phyloP scores from a whole-genome alignment of 2,797 vertebrate species.

The Prionace glauca region DNA sequence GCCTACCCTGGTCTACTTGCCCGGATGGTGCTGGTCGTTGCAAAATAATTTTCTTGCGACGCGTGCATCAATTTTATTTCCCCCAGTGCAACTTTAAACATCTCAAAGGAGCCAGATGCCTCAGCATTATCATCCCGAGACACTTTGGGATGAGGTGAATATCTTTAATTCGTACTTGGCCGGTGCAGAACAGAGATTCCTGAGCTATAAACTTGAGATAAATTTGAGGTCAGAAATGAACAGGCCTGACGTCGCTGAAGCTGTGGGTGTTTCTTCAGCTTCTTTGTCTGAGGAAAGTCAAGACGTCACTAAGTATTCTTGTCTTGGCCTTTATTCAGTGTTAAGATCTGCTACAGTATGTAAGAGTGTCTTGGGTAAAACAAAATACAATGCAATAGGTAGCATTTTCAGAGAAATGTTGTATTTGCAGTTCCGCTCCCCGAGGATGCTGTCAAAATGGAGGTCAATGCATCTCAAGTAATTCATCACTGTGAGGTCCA shows the following conservation, averaged over 20 bases:
- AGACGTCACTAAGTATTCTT: neutral
- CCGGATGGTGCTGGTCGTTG: neutral
- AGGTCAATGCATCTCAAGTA: neutral
- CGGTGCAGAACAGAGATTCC: neutral
- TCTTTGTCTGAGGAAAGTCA: neutral
- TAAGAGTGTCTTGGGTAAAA: neutral
- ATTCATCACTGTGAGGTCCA: neutral
- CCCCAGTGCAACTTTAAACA: neutral
- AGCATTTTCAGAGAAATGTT: neutral
- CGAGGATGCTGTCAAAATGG: neutral
- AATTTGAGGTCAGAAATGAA: neutral
- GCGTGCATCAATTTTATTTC: neutral
- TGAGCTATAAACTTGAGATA: neutral
- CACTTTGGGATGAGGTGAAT: neutral
- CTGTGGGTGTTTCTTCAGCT: neutral
- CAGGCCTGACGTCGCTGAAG: neutral
- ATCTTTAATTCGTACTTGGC: neutral
- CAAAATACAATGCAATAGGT: neutral
- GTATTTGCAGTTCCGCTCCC: neutral
- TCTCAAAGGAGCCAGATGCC: neutral
- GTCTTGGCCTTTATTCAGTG: neutral
- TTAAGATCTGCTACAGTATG: neutral
- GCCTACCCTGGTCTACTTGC: neutral
- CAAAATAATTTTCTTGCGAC: neutral
- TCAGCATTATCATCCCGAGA: neutral